These are phyloP conservation scores for Drosophila ambigua DNA, from an alignment of 1,140 invertebrate genomes.

Conservation along the genomic window DNA sequence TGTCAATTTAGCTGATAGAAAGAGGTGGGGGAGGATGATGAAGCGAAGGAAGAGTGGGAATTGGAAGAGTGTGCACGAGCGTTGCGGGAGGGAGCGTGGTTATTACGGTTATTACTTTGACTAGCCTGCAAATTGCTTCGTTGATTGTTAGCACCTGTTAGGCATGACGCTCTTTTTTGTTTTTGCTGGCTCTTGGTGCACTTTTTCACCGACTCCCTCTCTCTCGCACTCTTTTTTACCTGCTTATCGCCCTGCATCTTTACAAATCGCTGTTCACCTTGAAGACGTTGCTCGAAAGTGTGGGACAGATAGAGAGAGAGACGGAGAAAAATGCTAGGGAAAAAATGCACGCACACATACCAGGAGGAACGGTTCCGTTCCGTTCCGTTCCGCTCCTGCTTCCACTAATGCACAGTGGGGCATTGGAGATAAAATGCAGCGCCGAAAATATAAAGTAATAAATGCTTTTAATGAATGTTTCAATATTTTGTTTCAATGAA, in stretches of 20 bases:
- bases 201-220: slow-evolving; percentile 17
- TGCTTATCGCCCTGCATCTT: slow-evolving; percentile 62
- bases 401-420: neutral
- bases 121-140: slow-evolving; percentile 21
- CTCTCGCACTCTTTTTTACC: slow-evolving; percentile 25
- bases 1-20: slow-evolving; percentile 58
- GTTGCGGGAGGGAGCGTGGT: neutral
- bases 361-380: slow-evolving; percentile 38
- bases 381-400: slow-evolving; percentile 16
- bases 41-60: slow-evolving; percentile 1
- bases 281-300: slow-evolving; percentile 45
- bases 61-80: too few relatives aligned
- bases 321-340: slow-evolving; percentile 47
- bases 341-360: slow-evolving; percentile 34
- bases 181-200: too few relatives aligned
- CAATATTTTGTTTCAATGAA: too few relatives aligned
- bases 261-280: slow-evolving; percentile 69
- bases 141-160: slow-evolving; percentile 70
- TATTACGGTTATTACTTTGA: slow-evolving; percentile 50
- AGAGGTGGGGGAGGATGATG: neutral
- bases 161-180: slow-evolving; percentile 48
- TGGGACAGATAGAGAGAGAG: slow-evolving; percentile 19
- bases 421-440: too few relatives aligned
- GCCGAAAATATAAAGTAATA: too few relatives aligned
- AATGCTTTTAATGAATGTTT: too few relatives aligned